These are phyloP conservation scores for Keiferia lycopersicella DNA, from an alignment of 2,888 invertebrate species.

Conservation along the genomic window DNA sequence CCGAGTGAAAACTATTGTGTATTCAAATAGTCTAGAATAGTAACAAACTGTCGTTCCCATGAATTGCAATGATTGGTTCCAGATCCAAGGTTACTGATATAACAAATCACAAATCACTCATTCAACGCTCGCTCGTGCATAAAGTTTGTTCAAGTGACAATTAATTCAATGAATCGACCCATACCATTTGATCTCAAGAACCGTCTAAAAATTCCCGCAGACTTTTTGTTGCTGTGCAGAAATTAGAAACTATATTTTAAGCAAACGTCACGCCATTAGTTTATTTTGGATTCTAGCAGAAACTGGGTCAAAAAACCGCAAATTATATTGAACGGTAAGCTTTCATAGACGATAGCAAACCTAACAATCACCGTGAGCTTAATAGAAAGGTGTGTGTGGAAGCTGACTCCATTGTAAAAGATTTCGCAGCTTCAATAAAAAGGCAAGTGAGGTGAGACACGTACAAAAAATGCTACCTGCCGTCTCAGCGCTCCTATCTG, in stretches of 20 bases:
- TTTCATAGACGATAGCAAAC: conserved; percentile 17
- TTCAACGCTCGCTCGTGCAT: conserved; percentile 42
- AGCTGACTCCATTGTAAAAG: conserved; percentile 40
- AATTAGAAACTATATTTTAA: neutral
- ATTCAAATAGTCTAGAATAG: conserved; percentile 15
- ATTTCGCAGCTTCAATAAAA: conserved; percentile 51
- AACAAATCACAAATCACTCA: conserved; percentile 60
- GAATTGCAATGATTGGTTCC: conserved; percentile 56
- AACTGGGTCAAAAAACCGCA: conserved; percentile 20
- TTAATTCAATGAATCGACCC: conserved; percentile 47
- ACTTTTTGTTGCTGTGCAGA: neutral
- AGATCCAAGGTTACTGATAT: conserved; percentile 69
- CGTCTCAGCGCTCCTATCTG: conserved; percentile 37
- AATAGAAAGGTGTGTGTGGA: conserved; percentile 18
- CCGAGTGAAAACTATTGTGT: conserved; percentile 4
- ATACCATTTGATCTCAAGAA: conserved; percentile 34
- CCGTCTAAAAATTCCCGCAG: conserved; percentile 37
- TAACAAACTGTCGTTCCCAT: conserved; percentile 20
- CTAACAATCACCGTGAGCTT: conserved; percentile 17
- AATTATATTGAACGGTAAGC: conserved; percentile 1
- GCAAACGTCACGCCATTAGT: neutral
- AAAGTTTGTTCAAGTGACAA: conserved; percentile 50
- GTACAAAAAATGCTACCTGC: conserved; percentile 61
- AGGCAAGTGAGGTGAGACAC: conserved; percentile 48
- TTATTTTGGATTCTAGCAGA: neutral